Percentiles rank a stretch among this genome's conserved stretches.
Conservation (phyloP, 2,113 vertebrate genomes). For the Dendrocopos noguchii region DNA sequence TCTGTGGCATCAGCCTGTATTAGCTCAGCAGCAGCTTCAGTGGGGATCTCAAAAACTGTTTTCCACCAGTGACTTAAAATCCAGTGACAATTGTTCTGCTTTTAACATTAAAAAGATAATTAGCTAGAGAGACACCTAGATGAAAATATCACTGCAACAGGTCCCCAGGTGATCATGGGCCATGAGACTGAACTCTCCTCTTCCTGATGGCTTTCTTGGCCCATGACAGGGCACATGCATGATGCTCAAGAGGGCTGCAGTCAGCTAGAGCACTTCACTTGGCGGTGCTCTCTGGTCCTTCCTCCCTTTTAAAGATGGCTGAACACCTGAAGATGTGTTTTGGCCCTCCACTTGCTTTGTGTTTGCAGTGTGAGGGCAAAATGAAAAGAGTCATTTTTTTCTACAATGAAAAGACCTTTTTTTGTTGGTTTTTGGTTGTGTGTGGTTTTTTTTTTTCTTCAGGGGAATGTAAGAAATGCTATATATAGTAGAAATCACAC, state of each 20-base stretch:
- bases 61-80: not conserved
- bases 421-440: too few relatives aligned
- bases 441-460: not conserved
- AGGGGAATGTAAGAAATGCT: not conserved
- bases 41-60: not conserved
- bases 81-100: not conserved
- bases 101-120: not conserved
- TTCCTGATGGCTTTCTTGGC: not conserved
- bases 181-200: not conserved
- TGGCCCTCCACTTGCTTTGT: not conserved
- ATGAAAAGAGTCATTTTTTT: not conserved
- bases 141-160: not conserved
- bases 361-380: not conserved
- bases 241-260: not conserved
- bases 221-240: fast-evolving
- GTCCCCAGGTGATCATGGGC: not conserved
- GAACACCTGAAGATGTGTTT: not conserved
- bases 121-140: not conserved
- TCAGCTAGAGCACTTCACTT: not conserved
- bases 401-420: too few relatives aligned
- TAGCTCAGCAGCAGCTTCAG: not conserved
- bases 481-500: not conserved
- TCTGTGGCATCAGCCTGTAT: not conserved
- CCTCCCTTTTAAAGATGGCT: not conserved
- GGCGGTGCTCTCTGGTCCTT: not conserved